A percentile compares a stretch with the other conserved stretches of the same genome.
phyloP scores from a whole-genome alignment of 1,140 invertebrate genomes.

The Ostrea edulis region DNA sequence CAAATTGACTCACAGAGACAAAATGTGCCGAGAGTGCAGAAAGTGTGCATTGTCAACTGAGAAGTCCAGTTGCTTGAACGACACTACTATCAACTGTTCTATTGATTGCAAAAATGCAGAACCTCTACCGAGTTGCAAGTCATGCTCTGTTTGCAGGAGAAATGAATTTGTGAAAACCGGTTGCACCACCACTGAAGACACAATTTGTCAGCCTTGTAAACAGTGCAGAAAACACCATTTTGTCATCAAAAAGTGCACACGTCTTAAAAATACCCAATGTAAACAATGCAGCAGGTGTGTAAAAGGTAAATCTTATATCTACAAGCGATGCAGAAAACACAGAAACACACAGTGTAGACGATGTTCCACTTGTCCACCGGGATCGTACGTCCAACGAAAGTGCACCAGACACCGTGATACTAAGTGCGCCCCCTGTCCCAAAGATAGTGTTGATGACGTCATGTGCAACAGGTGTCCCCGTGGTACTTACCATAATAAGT shows the following conservation, averaged over 20 bases:
- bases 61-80: neutral
- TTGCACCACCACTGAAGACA: neutral
- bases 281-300: neutral
- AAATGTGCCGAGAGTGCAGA: neutral
- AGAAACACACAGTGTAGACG: neutral
- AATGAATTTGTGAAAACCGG: neutral
- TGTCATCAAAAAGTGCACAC: neutral
- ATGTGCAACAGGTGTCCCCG: neutral
- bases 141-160: neutral
- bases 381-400: neutral
- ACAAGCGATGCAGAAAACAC: neutral
- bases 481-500: neutral
- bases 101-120: neutral
- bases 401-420: constrained; percentile 2
- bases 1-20: neutral
- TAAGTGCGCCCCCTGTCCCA: neutral
- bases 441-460: neutral
- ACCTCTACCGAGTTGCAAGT: neutral
- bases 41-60: neutral
- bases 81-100: neutral
- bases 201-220: neutral
- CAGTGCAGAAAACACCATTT: neutral
- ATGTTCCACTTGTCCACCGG: neutral
- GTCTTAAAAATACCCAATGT: neutral
- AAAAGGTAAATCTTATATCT: neutral